Conservation (phyloP, 1,140 invertebrate genomes). For the Linepithema humile region DNA sequence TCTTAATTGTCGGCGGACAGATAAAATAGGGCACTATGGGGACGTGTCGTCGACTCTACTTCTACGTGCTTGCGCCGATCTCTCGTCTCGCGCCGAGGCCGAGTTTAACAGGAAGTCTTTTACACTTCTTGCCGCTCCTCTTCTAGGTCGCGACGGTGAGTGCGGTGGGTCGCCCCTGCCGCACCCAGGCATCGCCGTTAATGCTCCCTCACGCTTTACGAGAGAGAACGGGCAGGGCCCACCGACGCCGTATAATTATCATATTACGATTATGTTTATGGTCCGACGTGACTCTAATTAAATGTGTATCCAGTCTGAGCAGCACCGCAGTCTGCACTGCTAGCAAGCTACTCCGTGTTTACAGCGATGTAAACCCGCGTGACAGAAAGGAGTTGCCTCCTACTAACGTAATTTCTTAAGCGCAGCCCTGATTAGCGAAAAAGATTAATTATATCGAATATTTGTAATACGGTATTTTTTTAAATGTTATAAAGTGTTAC, state of each 20-base stretch:
- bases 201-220: slow-evolving; percentile 38
- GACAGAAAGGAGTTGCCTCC: background rate
- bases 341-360: slow-evolving; percentile 40
- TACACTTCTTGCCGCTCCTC: slow-evolving; percentile 25
- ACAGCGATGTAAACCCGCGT: slow-evolving; percentile 52
- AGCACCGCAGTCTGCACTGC: background rate
- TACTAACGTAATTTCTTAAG: background rate
- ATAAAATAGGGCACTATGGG: background rate
- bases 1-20: slow-evolving; percentile 27
- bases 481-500: background rate
- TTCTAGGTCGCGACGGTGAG: background rate
- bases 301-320: slow-evolving; percentile 55
- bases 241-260: slow-evolving; percentile 72
- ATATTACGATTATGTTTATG: slow-evolving; percentile 76
- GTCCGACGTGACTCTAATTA: slow-evolving; percentile 68
- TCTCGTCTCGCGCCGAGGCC: background rate
- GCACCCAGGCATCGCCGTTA: slow-evolving; percentile 27
- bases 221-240: slow-evolving; percentile 1
- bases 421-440: background rate
- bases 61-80: background rate
- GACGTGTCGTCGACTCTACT: background rate
- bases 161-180: background rate
- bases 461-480: background rate
- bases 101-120: slow-evolving; percentile 30
- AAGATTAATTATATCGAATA: background rate